Conservation (phyloP, 2,888 invertebrate genomes). For the Machimus rusticus region DNA sequence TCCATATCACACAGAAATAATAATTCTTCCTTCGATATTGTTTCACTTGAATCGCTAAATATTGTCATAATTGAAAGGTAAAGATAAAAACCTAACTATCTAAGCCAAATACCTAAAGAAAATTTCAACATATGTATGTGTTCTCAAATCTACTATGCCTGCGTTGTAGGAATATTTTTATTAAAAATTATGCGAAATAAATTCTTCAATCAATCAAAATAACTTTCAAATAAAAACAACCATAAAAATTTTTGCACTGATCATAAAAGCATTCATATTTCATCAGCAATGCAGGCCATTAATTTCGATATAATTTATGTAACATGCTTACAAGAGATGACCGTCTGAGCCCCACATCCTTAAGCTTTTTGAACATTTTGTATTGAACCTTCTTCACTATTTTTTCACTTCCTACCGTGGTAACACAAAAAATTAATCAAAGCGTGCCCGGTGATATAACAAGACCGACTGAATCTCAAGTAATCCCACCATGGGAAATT, state of each 20-base stretch:
- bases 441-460: background rate
- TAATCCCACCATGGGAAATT: background rate
- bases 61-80: no score
- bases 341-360: background rate
- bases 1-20: no score
- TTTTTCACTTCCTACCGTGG: background rate
- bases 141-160: background rate
- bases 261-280: background rate
- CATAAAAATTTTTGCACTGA: background rate
- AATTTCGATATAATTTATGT: background rate
- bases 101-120: no score
- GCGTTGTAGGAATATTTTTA: background rate
- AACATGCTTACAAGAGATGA: background rate
- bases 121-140: background rate
- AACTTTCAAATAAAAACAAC: background rate
- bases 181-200: background rate
- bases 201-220: background rate
- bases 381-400: background rate
- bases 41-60: no score
- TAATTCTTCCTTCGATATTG: no score
- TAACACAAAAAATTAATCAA: background rate
- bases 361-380: background rate
- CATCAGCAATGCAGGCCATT: background rate
- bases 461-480: conserved; percentile 11
- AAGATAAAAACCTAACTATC: no score